Percentiles rank a stretch among this genome's conserved stretches.
phyloP scores from a whole-genome alignment of 2,888 invertebrate species.

The Synergus laeviventris region DNA sequence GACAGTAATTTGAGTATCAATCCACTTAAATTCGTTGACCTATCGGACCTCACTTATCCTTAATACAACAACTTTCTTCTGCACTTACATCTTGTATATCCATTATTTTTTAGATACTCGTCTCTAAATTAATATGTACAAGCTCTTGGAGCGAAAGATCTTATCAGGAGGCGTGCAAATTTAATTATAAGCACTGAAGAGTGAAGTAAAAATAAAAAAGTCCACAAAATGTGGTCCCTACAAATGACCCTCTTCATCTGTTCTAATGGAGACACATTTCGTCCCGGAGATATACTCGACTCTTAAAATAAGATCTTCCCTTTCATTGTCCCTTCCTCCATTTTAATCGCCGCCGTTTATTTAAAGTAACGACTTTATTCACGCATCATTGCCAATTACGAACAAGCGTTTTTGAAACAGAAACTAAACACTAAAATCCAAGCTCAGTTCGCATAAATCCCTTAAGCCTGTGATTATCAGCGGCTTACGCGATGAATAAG shows the following conservation, averaged over 20 bases:
- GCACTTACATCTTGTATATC: background rate
- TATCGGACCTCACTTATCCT: background rate
- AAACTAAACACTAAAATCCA: constrained; percentile 24
- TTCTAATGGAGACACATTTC: constrained; percentile 33
- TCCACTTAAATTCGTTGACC: background rate
- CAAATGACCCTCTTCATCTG: constrained; percentile 18
- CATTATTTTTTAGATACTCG: background rate
- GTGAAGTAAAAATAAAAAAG: constrained; percentile 2
- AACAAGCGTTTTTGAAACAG: constrained; percentile 3
- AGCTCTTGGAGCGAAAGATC: background rate
- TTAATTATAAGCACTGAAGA: background rate
- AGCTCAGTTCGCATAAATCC: constrained; percentile 39
- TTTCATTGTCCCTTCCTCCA: constrained; percentile 10
- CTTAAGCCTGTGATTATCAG: constrained; percentile 43
- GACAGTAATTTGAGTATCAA: background rate
- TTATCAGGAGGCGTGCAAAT: background rate
- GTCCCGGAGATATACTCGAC: constrained; percentile 1
- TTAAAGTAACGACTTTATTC: constrained; percentile 30
- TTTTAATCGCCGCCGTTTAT: background rate
- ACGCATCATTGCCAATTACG: constrained; percentile 30
- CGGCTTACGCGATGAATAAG: constrained; percentile 46
- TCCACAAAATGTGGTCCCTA: background rate
- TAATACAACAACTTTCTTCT: background rate
- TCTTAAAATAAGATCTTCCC: constrained; percentile 34
- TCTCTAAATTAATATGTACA: background rate